phyloP scores from a whole-genome alignment of 1,140 invertebrate genomes.

The Aphelenchoides besseyi region DNA sequence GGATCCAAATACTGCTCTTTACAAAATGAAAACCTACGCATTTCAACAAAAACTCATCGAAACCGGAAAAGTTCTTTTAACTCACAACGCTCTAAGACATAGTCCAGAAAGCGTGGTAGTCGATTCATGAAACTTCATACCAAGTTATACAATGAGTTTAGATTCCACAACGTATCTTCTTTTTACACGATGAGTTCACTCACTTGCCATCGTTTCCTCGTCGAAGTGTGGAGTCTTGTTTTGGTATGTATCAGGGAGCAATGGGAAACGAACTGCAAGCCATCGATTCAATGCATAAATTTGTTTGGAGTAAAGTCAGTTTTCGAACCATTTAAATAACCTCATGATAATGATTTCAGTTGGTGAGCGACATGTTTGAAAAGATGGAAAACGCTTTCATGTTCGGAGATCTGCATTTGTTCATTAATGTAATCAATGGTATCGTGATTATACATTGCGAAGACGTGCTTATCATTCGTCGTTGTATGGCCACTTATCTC shows the following conservation, averaged over 20 bases:
- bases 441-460: conserved; percentile 92
- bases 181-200: conserved; percentile 96
- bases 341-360: conserved; percentile 63
- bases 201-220: conserved; percentile 96
- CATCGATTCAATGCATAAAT: conserved; percentile 93
- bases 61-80: conserved; percentile 78
- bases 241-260: conserved; percentile 84
- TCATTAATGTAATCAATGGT: conserved; percentile 94
- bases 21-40: conserved; percentile 81
- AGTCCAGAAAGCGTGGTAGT: conserved; percentile 64
- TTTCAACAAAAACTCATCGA: conserved; percentile 91
- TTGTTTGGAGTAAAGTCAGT: conserved; percentile 82
- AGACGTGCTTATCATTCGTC: conserved; percentile 86
- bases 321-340: neutral
- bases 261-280: conserved; percentile 88
- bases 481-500: conserved; percentile 92
- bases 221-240: conserved; percentile 91
- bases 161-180: conserved; percentile 90
- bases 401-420: conserved; percentile 91
- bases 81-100: conserved; percentile 65
- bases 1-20: conserved; percentile 81
- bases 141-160: conserved; percentile 61
- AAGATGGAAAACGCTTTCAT: conserved; percentile 98
- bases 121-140: conserved; percentile 6
- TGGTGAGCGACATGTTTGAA: conserved; percentile 94